A percentile compares a stretch with the other conserved stretches of the same genome.
These are phyloP conservation scores for Ailurus styani DNA, from an alignment of 2,113 vertebrate species.

Conservation along the genomic window DNA sequence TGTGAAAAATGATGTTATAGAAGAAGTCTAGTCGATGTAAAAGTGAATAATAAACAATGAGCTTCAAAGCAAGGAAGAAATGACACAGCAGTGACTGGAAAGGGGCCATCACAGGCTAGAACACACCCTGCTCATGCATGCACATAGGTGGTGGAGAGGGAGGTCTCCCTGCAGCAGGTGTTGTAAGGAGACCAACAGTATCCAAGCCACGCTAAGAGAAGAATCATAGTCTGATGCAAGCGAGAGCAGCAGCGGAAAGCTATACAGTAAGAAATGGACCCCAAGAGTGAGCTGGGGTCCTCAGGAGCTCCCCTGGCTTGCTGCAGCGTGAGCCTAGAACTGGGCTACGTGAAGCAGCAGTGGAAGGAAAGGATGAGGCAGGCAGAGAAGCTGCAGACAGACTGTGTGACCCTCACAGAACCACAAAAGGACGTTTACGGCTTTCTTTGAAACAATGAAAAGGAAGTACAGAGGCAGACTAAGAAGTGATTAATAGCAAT, in stretches of 20 bases:
- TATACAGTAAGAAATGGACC: neutral
- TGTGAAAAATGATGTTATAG: neutral
- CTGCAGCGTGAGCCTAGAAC: neutral
- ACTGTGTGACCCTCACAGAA: neutral
- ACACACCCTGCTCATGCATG: neutral
- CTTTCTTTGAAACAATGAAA: conserved; percentile 28
- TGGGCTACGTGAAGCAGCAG: neutral
- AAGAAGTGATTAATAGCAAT: conserved; percentile 23
- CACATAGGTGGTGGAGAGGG: neutral
- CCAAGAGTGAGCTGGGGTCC: neutral
- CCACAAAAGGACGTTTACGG: neutral
- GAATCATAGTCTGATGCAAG: neutral
- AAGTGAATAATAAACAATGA: neutral
- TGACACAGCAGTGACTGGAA: neutral
- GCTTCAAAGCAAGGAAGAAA: neutral
- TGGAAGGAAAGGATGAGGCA: neutral
- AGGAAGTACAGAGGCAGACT: neutral
- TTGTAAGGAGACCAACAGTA: neutral
- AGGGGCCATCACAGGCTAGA: neutral
- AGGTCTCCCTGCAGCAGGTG: neutral
- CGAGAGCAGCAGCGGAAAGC: neutral
- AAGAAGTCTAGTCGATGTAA: neutral
- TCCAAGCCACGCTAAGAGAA: neutral
- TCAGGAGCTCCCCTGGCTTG: neutral
- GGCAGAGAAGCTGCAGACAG: neutral